Evolutionary conservation across 1,140 invertebrate genomes (phyloP).

Genomic region (Drosophila nigrodunni): DNA sequence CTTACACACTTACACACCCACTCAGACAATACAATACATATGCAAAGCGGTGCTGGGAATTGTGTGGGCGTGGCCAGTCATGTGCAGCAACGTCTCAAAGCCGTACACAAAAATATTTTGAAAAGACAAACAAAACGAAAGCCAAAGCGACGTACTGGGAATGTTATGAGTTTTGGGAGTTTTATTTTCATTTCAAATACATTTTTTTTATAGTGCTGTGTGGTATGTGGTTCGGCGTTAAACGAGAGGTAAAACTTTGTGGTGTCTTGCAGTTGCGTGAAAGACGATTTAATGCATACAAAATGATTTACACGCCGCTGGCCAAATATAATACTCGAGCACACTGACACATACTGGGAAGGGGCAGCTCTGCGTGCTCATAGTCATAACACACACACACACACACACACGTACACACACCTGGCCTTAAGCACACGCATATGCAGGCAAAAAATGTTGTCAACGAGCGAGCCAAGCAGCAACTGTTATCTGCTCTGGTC

Average conservation of each 20-base stretch:
- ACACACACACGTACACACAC: neutral
- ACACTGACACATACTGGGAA: conserved; percentile 22
- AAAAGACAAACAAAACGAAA: conserved; percentile 36
- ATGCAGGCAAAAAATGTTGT: conserved; percentile 33
- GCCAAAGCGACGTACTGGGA: conserved; percentile 29
- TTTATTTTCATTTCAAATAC: too few relatives aligned
- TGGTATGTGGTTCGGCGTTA: too few relatives aligned
- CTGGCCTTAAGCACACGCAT: conserved; percentile 29
- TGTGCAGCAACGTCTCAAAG: conserved; percentile 37
- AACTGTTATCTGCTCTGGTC: conserved; percentile 35
- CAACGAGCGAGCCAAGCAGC: conserved; percentile 24
- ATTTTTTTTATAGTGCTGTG: too few relatives aligned
- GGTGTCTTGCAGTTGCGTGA: conserved; percentile 41
- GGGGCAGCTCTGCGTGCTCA: conserved; percentile 21
- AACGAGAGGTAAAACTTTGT: neutral
- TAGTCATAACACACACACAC: neutral
- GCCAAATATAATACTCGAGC: conserved; percentile 74
- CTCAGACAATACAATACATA: neutral
- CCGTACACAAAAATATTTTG: conserved; percentile 39
- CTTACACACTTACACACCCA: neutral
- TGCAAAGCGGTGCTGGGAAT: conserved; percentile 43
- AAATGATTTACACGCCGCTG: conserved; percentile 83
- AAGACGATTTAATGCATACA: conserved; percentile 83
- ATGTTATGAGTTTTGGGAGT: conserved; percentile 1
- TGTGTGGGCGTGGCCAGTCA: conserved; percentile 50